phyloP scores from a whole-genome alignment of 2,113 vertebrate species.

The Laticauda colubrina region DNA sequence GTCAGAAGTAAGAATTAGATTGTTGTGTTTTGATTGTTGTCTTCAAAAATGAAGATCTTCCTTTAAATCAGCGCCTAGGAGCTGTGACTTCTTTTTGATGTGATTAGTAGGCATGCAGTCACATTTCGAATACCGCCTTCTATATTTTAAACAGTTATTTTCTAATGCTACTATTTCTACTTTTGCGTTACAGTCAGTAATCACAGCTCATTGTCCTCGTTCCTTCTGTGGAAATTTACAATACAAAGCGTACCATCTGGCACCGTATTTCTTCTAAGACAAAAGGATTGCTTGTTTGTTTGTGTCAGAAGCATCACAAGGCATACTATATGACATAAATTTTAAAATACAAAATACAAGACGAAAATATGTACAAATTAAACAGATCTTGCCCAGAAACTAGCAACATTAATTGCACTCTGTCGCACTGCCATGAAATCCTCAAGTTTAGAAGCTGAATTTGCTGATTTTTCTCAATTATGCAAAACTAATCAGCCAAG shows the following conservation, averaged over 20 bases:
- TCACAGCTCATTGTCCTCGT: not conserved
- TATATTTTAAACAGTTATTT: not conserved
- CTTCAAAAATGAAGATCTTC: not conserved
- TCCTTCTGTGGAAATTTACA: not conserved
- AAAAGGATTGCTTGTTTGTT: not conserved
- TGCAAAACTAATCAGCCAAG: constrained; percentile 2
- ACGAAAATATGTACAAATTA: not conserved
- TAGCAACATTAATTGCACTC: not conserved
- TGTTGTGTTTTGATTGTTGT: not conserved
- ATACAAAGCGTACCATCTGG: not conserved
- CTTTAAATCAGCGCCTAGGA: not conserved
- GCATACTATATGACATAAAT: not conserved
- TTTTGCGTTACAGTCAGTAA: not conserved
- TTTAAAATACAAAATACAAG: not conserved
- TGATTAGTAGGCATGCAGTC: not conserved
- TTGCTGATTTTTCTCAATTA: not conserved
- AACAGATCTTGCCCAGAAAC: not conserved
- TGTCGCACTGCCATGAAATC: not conserved
- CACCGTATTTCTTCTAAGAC: not conserved
- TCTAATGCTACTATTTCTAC: not conserved
- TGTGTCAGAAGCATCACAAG: not conserved
- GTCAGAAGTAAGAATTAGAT: not conserved
- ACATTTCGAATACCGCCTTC: not conserved
- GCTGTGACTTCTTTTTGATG: not conserved
- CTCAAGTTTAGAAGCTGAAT: not conserved